phyloP scores from a whole-genome alignment of 23 tunicate genomes.

The Styela clava region DNA sequence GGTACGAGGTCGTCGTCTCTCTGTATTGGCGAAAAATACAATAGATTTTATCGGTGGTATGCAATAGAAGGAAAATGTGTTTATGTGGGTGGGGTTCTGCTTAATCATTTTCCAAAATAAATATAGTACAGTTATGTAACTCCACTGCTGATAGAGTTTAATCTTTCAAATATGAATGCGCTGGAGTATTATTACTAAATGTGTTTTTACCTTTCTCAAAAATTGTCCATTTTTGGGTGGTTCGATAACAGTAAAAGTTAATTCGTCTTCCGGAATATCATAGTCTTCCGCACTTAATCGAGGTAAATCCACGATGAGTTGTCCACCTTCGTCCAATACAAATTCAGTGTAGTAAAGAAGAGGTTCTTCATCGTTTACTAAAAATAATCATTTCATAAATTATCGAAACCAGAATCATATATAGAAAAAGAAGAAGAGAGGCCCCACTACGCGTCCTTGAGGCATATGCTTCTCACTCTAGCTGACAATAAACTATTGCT shows the following conservation, averaged over 20 bases:
- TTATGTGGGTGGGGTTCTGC: too few species aligned
- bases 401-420: background rate
- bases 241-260: conserved; percentile 60
- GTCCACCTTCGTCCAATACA: conserved; percentile 92
- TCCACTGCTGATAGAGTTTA: too few species aligned
- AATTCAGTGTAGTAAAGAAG: conserved; percentile 70
- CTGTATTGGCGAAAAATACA: conserved; percentile 10
- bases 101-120: too few species aligned
- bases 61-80: too few species aligned
- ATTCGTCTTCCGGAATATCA: conserved; percentile 83
- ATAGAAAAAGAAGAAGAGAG: too few species aligned
- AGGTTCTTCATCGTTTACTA: conserved; percentile 95
- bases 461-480: background rate
- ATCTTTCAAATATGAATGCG: too few species aligned
- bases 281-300: conserved; percentile 67
- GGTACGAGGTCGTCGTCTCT: conserved; percentile 18
- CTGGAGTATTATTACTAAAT: too few species aligned
- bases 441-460: too few species aligned
- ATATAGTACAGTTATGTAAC: too few species aligned
- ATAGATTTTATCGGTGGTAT: too few species aligned
- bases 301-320: conserved; percentile 63
- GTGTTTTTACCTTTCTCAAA: conserved; percentile 34
- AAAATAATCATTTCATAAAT: too few species aligned
- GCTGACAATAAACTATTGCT: too few species aligned
- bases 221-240: conserved; percentile 75